A percentile compares a stretch with the other conserved stretches of the same genome.
phyloP scores from a whole-genome alignment of 2,888 invertebrate species.

The Gari tellinella region DNA sequence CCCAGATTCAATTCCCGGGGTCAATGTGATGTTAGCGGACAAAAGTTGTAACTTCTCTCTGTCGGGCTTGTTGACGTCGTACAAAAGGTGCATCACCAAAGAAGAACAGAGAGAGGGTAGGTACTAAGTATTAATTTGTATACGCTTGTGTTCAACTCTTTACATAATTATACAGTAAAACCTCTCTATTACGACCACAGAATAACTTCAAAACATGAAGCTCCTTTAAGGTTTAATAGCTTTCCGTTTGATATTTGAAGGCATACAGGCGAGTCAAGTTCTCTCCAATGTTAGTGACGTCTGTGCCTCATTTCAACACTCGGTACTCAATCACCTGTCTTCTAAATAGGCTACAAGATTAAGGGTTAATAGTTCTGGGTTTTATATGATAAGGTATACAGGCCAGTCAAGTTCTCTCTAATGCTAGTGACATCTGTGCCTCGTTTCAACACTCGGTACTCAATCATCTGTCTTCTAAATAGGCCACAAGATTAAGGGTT shows the following conservation, averaged over 20 bases:
- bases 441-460: conserved; percentile 91
- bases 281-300: conserved; percentile 91
- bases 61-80: conserved; percentile 87
- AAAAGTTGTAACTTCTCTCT: conserved; percentile 96
- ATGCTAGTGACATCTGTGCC: conserved; percentile 93
- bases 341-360: too few relatives aligned
- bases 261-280: conserved; percentile 84
- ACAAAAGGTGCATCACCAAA: conserved; percentile 56
- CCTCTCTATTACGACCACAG: too few relatives aligned
- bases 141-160: too few relatives aligned
- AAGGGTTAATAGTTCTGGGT: too few relatives aligned
- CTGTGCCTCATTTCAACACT: conserved; percentile 93
- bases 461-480: conserved; percentile 92
- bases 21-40: conserved; percentile 86
- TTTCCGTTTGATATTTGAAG: conserved; percentile 58
- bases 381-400: conserved; percentile 61
- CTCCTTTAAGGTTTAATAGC: too few relatives aligned
- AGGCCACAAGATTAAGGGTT: too few relatives aligned
- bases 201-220: too few relatives aligned
- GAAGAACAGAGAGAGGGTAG: conserved; percentile 77
- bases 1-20: conserved; percentile 85
- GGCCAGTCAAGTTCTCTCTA: conserved; percentile 88
- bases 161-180: too few relatives aligned
- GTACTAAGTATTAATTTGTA: too few relatives aligned
- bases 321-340: conserved; percentile 91